Evolutionary conservation across 2,113 vertebrate species (phyloP).

Genomic region (Nycticorax nycticorax): DNA sequence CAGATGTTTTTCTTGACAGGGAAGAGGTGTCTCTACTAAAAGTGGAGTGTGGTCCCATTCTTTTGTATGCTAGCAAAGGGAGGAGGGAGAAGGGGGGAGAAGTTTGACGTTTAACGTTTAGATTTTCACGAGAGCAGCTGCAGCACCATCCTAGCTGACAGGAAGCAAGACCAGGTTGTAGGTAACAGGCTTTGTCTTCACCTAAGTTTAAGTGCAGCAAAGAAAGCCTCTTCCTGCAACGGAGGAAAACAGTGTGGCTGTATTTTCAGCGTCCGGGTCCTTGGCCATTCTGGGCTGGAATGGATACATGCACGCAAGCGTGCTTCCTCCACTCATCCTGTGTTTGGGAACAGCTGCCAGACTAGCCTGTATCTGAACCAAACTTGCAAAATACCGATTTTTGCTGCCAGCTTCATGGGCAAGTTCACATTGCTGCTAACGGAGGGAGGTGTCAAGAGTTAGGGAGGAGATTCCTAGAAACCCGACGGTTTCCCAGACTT

Average conservation of each 20-base stretch:
- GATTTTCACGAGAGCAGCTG: background rate
- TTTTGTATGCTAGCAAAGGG: background rate
- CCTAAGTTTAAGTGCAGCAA: background rate
- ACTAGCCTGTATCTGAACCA: background rate
- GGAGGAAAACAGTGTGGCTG: accelerated
- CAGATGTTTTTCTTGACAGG: background rate
- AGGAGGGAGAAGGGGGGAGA: accelerated
- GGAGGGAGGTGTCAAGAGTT: background rate
- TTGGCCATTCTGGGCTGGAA: background rate
- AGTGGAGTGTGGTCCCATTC: background rate
- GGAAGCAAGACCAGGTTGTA: background rate
- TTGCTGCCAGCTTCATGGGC: too few species aligned
- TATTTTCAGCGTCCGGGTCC: background rate
- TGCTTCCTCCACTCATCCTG: background rate
- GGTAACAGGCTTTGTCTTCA: background rate
- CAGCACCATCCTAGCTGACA: background rate
- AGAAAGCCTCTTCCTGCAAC: background rate
- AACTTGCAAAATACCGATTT: background rate
- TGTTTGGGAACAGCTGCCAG: background rate
- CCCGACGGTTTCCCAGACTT: background rate
- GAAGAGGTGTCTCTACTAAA: background rate
- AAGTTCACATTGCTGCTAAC: background rate
- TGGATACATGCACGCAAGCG: background rate
- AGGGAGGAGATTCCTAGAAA: background rate
- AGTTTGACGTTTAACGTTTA: background rate